Evolutionary conservation across 2,888 invertebrate species (phyloP), one percentile per base, ranked within the genome.

Genomic region (Agonopterix heracliana): DNA sequence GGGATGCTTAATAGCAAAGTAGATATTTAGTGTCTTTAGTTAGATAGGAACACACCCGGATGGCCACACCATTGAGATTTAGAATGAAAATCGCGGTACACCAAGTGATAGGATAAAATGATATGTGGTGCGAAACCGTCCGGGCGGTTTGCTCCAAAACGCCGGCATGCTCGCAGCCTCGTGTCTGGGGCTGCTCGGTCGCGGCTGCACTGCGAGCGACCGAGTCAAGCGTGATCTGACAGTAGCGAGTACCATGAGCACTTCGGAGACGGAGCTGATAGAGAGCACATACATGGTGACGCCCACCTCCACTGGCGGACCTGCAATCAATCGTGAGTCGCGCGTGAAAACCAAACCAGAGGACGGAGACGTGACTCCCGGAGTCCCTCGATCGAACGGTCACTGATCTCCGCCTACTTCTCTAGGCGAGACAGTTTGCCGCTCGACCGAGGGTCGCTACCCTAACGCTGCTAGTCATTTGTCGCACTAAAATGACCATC

Each of bases 241-340:
- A 78, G 71, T 72, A 78, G 75, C 83, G 87, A 86, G 87, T 95
- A 97, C 97, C 97, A 97, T 98, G 93, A 96, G 94, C 90, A 97
- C 97, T 94, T 98, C 98, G 90, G 97, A 97, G 90, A 98, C 96
- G 89, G 97, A 96, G 92, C 96, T 96, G 93, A 98, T 98, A 91
- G 96, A 96, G 91, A 97, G 94, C 91, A 98, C 97, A 92, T 96
- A 97, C 95, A 98, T 96, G 91, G 97, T 97, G 91, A 98, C 96
- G 89, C 97, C 96, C 89, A 98, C 97, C 90, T 96, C 96, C 91
- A 98, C 98, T 83, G 98, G 96, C 89, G 95, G 95, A 93, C 96
- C 97, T 97, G 95, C 89, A 96, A 91, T 85, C 85, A 85, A 81
- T 80, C 57, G 81, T 87, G 78, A 87, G 85, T 82, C 63, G 72